A percentile compares a stretch with the other conserved stretches of the same genome.
Evolutionary conservation across 2,888 invertebrate genomes (phyloP).

Genomic region (Cactoblastis cactorum): DNA sequence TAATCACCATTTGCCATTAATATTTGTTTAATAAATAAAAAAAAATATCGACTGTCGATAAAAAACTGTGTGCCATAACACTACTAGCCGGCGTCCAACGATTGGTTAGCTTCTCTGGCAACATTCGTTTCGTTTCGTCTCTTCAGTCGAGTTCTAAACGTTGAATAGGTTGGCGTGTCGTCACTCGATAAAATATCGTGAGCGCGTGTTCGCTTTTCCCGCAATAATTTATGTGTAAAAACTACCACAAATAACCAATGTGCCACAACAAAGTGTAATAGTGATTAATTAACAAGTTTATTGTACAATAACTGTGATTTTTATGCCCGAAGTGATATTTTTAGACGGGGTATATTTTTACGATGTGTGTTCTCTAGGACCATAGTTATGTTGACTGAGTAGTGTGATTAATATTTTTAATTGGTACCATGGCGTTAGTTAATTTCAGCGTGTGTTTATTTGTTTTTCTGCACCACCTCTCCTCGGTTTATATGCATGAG

Average conservation of each 20-base stretch:
- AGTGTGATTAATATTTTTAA: conserved; percentile 53
- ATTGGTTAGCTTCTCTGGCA: conserved; percentile 37
- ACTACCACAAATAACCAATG: conserved; percentile 25
- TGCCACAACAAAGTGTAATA: conserved; percentile 28
- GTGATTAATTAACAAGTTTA: conserved; percentile 19
- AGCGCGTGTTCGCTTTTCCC: conserved; percentile 49
- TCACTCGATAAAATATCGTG: conserved; percentile 23
- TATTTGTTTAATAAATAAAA: too few species aligned
- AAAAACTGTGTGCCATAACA: background rate
- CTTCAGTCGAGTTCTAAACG: conserved; percentile 43
- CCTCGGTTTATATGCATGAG: conserved; percentile 54
- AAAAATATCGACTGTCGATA: background rate
- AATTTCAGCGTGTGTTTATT: conserved; percentile 67
- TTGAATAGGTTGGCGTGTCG: conserved; percentile 23
- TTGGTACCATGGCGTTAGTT: conserved; percentile 63
- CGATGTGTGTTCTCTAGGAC: conserved; percentile 35
- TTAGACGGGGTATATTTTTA: conserved; percentile 45
- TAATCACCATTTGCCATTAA: too few species aligned
- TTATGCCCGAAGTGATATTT: conserved; percentile 36
- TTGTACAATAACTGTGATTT: conserved; percentile 30
- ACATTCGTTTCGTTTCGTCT: conserved; percentile 28
- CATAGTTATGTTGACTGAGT: conserved; percentile 50
- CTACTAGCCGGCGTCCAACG: conserved; percentile 28
- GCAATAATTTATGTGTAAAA: conserved; percentile 32
- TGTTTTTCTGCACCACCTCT: conserved; percentile 60